Evolutionary conservation across 2,113 vertebrate genomes (phyloP), one percentile per base, ranked within the genome.

Genomic region (Atrichornis clamosus): DNA sequence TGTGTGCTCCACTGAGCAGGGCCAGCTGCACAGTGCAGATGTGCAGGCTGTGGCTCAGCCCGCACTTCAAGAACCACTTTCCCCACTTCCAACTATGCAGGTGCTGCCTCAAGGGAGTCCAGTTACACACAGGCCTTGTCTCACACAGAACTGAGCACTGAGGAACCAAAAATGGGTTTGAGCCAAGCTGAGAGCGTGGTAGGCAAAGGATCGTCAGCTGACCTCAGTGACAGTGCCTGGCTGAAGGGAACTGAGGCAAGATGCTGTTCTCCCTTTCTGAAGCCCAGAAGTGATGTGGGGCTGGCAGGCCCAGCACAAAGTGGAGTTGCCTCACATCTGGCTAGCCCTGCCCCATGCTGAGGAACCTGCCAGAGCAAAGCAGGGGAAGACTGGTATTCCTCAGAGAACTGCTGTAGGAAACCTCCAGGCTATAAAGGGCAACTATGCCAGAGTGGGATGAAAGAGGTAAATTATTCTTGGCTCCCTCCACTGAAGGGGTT

Each of bases 11-110:
- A 2, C 23, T 2, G 30, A 12, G 68, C 63, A 21, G 47, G 11
- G 37, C 5, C 75, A 95, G 80, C 80, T 27, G 77, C n/a, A 15
- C 6, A 0, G 3, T 2, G 22, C 76, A 46, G 58, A 19, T 9
- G 24, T 7, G 26, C n/a, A 16, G 52, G 0, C 30, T 33, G 1
- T 1, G 6, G 6, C 20, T 7, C 3, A 46, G 22, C 15, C 0
- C 0, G 47, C 20, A 30, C 32, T 3, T 74, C 6, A 17, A 44
- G 24, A 23, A 2, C 13, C 7, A 1, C 53, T 4, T 1, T 17
- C 41, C 32, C 44, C 11, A 3, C 72, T 44, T n/a, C 37, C 39
- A 53, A 2, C 10, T 22, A 19, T 41, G 13, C 18, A 11, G 47
- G 47, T 37, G 58, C 77, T 60, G 44, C 63, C 58, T 42, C 19